Evolutionary conservation across 2,113 vertebrate genomes (phyloP).

Genomic region (Apistogramma diplotaenia): DNA sequence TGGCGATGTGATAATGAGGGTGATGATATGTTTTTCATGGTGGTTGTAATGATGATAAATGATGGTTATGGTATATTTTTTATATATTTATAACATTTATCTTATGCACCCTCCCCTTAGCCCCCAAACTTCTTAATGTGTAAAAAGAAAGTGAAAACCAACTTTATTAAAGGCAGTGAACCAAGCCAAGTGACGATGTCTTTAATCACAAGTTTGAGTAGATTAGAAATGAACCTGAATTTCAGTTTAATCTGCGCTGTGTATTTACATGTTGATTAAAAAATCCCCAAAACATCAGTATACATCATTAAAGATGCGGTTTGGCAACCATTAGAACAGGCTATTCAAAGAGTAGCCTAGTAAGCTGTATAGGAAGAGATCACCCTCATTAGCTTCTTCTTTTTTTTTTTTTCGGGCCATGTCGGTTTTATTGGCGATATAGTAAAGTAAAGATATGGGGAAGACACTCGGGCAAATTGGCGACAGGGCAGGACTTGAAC

Average conservation of each 20-base stretch:
- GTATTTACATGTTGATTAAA: neutral
- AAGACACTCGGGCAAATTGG: too few species aligned
- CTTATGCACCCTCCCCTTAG: constrained; percentile 49
- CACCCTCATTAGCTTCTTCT: too few species aligned
- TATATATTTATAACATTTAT: constrained; percentile 56
- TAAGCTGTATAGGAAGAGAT: too few species aligned
- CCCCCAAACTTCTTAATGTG: constrained; percentile 52
- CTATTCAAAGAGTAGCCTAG: too few species aligned
- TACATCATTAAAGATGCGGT: too few species aligned
- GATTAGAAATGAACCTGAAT: neutral
- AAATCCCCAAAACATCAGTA: neutral
- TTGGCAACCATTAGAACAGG: too few species aligned
- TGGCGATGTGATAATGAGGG: constrained; percentile 23
- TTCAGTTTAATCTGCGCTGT: neutral
- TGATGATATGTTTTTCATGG: constrained; percentile 31
- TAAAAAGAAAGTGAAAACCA: constrained; percentile 56
- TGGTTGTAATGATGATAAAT: constrained; percentile 45
- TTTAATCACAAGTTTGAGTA: neutral
- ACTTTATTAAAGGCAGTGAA: constrained; percentile 75
- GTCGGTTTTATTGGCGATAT: too few species aligned
- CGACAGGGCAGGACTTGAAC: too few species aligned
- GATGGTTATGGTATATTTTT: constrained; percentile 64
- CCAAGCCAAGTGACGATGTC: constrained; percentile 35
- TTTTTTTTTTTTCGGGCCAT: too few species aligned
- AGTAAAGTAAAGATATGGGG: too few species aligned